Base-by-base conservation (phyloP, 53 echinoderm and acorn worm genomes). In the Patiria pectinifera region DNA sequence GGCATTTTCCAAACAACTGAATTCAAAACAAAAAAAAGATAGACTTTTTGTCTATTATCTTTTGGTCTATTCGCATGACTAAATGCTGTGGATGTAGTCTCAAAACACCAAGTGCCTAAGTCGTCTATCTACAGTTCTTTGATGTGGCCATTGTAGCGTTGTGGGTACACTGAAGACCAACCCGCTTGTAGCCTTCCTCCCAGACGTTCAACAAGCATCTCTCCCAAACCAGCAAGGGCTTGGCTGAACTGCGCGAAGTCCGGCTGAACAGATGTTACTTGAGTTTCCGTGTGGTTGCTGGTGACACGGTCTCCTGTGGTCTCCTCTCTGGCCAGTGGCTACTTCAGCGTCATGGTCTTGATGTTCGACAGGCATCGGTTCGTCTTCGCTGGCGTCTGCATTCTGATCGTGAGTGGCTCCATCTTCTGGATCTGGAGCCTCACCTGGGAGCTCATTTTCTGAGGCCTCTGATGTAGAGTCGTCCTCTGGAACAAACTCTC, bases 401-500 rank as follows among this genome's bases (percentile, higher is more conserved):
- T 35, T 35, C 35, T 35, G 35, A 35, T 35, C 35, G 1, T 35
- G 35, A 35, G 35, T 35, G 35, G 1, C 35, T 35, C 35, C 35
- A 35, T 35, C 35, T 35, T 35, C 35, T 35, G 35, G 35, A 35
- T 35, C 35, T 35, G 35, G 35, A 35, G 1, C 35, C 4, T 16
- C 49, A 35, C 35, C 35, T 35, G 1, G 35, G 35, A 35, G 35
- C 35, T 35, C 35, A 35, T 35, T 35, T 0, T 35, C 35, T 35
- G 35, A 35, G 35, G 1, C 35, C 35, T 35, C 35, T 35, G 35
- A 35, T 35, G 35, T 3, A 21, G 82, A 45, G 9, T 15, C 10
- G 3, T 2, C 82, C 22, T 82, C 82, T 82, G 82, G 82, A 9
- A 82, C 82, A 48, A 49, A 18, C 58, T 82, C 82, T 48, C 82